phyloP scores from a whole-genome alignment of 37 sponge, comb jelly and placozoan species.

The Sycon ciliatum region DNA sequence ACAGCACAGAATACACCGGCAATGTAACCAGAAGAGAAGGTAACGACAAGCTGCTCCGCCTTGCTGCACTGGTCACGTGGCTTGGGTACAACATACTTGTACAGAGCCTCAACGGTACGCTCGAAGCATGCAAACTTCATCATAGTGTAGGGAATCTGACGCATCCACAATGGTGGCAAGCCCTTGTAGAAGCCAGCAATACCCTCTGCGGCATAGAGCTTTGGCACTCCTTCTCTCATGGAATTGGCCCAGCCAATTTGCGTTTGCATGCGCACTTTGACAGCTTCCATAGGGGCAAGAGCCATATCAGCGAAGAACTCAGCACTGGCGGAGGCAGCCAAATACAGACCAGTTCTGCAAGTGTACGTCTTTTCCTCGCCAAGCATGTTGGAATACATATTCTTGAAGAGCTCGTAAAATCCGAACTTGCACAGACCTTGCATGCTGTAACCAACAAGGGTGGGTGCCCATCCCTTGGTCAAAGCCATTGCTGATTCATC shows the following conservation, averaged over 20 bases:
- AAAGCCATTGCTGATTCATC: conserved; percentile 75
- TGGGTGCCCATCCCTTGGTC: conserved; percentile 95
- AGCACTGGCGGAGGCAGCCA: conserved; percentile 97
- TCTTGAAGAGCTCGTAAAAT: conserved; percentile 96
- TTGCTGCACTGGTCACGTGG: conserved; percentile 68
- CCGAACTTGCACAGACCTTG: conserved; percentile 98
- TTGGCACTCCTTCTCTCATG: conserved; percentile 83
- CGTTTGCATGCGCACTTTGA: conserved; percentile 95
- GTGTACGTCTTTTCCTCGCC: conserved; percentile 79
- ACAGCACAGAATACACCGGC: conserved; percentile 99
- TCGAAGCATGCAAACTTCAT: conserved; percentile 99
- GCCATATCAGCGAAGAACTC: conserved; percentile 99
- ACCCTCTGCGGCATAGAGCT: conserved; percentile 70
- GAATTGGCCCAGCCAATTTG: conserved; percentile 86
- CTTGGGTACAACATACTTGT: conserved; percentile 93
- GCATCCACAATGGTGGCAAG: conserved; percentile 84
- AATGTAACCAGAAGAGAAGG: conserved; percentile 96
- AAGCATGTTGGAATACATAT: conserved; percentile 68
- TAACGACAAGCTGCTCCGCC: conserved; percentile 85
- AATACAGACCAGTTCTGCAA: conserved; percentile 85
- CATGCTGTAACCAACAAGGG: conserved; percentile 89
- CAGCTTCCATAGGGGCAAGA: conserved; percentile 94
- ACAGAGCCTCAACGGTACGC: conserved; percentile 91
- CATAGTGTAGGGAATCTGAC: conserved; percentile 99
- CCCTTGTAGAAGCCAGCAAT: conserved; percentile 92